Base-by-base conservation (phyloP, 2,797 vertebrate genomes). In the Hafferia zeledoni region DNA sequence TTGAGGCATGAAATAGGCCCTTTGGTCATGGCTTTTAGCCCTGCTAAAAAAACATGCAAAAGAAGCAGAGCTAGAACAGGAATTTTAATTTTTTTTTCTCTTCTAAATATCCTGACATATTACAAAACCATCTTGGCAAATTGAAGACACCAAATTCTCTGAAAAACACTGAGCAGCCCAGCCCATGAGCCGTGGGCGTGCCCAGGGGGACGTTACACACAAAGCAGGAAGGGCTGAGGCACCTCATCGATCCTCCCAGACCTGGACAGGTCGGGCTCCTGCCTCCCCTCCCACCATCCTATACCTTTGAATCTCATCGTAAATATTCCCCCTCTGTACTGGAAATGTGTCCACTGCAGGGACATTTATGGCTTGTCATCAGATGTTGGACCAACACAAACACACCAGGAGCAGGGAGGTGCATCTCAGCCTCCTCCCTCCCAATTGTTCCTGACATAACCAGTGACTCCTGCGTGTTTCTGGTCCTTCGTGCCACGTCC, bases 171-270 rank as follows among this genome's bases (percentile, higher is more conserved):
- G 53, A 67, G 92, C 92, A 91, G 59, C 67, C 46, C 89, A 33
- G 33, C 2, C 56, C 67, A 56, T 2, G 52, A 91, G 44, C 37
- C 1, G 22, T 71, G 87, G 92, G 83, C 2, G 13, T 78, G 64
- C 55, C 49, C 35, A 20, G 50, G n/a, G 27, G 69, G 82, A 84
- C 65, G 25, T 94, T 93, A 79, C 57, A 49, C 75, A 90, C 86
- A 92, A 87, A 87, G 70, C 86, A 39, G 0, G 55, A 41, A 72
- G 91, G 41, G 53, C 87, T 47, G 24, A 90, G 52, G 5, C 95
- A 96, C 91, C 94, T 87, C 95, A 90, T 91, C 37, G 67, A 95
- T 96, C 92, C 92, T 91, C 85, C 91, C 80, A 22, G 83, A 5
- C 0, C 85, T 67, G 89, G 61, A 90, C 91, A 87, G 74, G 37